Percentiles rank a stretch among this genome's conserved stretches.
phyloP scores from a whole-genome alignment of 2,113 vertebrate genomes.

The Anseranas semipalmata region DNA sequence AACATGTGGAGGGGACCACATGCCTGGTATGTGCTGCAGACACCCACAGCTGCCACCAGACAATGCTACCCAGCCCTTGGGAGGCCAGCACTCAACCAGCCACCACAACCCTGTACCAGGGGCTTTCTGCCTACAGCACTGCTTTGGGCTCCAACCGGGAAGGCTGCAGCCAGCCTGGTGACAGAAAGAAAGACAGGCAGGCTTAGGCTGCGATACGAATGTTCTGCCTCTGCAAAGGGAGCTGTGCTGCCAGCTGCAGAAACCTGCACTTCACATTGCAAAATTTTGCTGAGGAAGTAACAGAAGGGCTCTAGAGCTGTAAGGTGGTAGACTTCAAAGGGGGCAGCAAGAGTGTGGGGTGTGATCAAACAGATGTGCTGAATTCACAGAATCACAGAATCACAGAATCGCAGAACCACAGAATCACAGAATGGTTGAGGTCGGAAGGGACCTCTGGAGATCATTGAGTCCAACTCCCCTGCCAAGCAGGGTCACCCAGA shows the following conservation, averaged over 20 bases:
- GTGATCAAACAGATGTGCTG: not conserved
- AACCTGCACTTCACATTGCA: not conserved
- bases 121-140: not conserved
- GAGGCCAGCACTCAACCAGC: not conserved
- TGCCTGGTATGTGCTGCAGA: accelerated
- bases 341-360: accelerated
- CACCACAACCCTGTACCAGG: not conserved
- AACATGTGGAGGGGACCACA: not conserved
- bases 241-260: not conserved
- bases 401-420: too few relatives aligned
- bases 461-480: too few relatives aligned
- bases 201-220: not conserved
- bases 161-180: not conserved
- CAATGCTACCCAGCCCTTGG: not conserved
- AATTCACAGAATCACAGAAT: too few relatives aligned
- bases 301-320: not conserved
- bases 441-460: too few relatives aligned
- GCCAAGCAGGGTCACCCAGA: too few relatives aligned
- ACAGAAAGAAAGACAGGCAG: not conserved
- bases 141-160: not conserved
- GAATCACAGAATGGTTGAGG: too few relatives aligned
- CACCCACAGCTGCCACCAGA: not conserved
- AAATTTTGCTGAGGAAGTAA: not conserved
- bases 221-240: not conserved
- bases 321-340: not conserved